Base-by-base conservation (phyloP, 1,140 invertebrate genomes). In the Ceratosolen fusciceps region DNA sequence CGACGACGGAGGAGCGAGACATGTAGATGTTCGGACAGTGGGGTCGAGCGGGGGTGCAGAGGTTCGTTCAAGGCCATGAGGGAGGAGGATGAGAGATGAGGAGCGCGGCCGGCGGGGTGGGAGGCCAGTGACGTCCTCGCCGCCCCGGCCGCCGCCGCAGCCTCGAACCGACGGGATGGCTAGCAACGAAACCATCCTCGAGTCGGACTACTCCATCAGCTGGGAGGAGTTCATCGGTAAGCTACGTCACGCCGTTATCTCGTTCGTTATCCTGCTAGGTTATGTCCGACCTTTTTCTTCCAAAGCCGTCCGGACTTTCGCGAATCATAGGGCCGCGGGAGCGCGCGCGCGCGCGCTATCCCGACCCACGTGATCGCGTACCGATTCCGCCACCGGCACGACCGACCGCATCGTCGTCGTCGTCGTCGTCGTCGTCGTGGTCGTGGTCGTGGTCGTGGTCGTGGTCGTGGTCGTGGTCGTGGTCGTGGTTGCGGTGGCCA, bases 141-240 rank as follows among this genome's bases (percentile, higher is more conserved):
- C 16, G 34, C 54, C 58, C 71, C 58, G 67, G 29, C 31, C 56
- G 49, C 54, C 56, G 54, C 34, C 65, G 70, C 34, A 31, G 16
- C 26, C 49, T 47, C 47, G 54, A 77, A 65, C 75, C 80, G 83
- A 37, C 65, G 54, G 34, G 47, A 74, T 58, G 62, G 60, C 80
- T 73, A 78, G 60, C n/a, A n/a, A n/a, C 83, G 83, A 77, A 72
- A 83, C 83, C 49, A 16, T 19, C 52, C 83, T 83, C 43, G 91
- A 92, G 80, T 91, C 90, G 19, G 91, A 92, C 83, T 90, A 86
- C 37, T 91, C 90, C 80, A 87, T 91, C 83, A 91, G 87, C 65
- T 92, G 91, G 91, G 91, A 92, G 81, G 91, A 92, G 52, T 92
- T 92, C 85, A 91, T 91, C 82, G 91, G 91, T 91, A 78, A 90